Percentiles rank a stretch among this genome's conserved stretches.
Conservation (phyloP, 2,888 invertebrate genomes). For the Phengaris alcon region DNA sequence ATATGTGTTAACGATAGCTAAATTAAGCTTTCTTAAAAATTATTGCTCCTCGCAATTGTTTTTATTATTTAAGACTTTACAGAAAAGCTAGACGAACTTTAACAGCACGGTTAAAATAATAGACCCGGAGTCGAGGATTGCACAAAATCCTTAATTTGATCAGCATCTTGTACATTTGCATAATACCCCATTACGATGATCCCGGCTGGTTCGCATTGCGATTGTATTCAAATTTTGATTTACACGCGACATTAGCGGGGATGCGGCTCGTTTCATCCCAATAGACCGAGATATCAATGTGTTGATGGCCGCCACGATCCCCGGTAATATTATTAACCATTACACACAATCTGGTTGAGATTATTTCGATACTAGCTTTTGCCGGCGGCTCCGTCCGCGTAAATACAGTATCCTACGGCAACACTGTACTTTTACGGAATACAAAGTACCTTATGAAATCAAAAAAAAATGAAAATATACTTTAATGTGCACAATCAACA, state of each 20-base stretch:
- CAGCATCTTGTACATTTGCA: slow-evolving; percentile 26
- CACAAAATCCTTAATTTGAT: slow-evolving; percentile 10
- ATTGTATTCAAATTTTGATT: slow-evolving; percentile 48
- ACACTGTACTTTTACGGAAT: too few relatives aligned
- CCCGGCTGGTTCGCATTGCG: slow-evolving; percentile 36
- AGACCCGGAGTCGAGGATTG: not conserved
- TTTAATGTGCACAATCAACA: too few relatives aligned
- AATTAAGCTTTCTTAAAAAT: not conserved
- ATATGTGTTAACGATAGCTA: too few relatives aligned
- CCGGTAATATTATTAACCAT: too few relatives aligned
- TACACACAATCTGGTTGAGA: too few relatives aligned
- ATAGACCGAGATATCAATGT: slow-evolving; percentile 36
- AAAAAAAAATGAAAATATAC: too few relatives aligned
- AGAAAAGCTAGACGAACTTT: not conserved
- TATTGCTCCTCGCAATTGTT: not conserved
- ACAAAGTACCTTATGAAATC: too few relatives aligned
- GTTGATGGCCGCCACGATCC: slow-evolving; percentile 9
- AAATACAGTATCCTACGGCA: too few relatives aligned
- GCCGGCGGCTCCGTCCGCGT: too few relatives aligned
- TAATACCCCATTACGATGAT: slow-evolving; percentile 33
- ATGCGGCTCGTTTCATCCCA: slow-evolving; percentile 46
- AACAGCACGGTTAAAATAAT: not conserved
- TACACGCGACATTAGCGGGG: slow-evolving; percentile 48
- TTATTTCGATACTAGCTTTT: too few relatives aligned
- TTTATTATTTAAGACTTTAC: not conserved